phyloP scores from a whole-genome alignment of 1,140 invertebrate species.

The Venturia canescens region DNA sequence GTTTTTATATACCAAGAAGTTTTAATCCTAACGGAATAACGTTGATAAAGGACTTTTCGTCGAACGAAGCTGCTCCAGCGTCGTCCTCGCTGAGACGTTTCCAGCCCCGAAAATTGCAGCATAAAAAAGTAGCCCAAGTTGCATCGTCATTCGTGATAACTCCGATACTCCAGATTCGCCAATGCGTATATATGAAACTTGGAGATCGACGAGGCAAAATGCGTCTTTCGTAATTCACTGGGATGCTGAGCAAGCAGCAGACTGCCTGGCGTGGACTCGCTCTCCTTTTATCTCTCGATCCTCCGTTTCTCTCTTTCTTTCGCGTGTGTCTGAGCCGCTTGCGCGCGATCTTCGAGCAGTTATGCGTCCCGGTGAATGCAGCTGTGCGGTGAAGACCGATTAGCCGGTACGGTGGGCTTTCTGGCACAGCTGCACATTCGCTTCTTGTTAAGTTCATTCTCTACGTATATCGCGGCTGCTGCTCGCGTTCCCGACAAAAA shows the following conservation, averaged over 20 bases:
- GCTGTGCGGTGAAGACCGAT: constrained; percentile 52
- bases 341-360: background rate
- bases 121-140: too few species aligned
- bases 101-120: too few species aligned
- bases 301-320: background rate
- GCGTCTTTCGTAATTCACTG: background rate
- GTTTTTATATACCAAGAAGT: too few species aligned
- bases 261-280: constrained; percentile 66
- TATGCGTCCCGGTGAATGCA: constrained; percentile 62
- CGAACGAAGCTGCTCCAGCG: too few species aligned
- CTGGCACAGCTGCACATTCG: constrained; percentile 22
- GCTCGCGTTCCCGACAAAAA: background rate
- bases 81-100: too few species aligned
- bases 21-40: too few species aligned
- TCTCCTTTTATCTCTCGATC: background rate
- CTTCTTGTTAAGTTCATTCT: background rate
- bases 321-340: background rate
- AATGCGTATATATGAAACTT: background rate
- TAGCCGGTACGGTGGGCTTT: constrained; percentile 11
- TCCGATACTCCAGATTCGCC: background rate
- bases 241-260: constrained; percentile 56
- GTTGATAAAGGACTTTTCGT: too few species aligned
- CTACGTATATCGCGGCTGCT: background rate
- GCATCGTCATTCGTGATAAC: too few species aligned
- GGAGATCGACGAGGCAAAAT: background rate